Conservation (phyloP, 1,140 invertebrate species). For the Brachystomella parvula region DNA sequence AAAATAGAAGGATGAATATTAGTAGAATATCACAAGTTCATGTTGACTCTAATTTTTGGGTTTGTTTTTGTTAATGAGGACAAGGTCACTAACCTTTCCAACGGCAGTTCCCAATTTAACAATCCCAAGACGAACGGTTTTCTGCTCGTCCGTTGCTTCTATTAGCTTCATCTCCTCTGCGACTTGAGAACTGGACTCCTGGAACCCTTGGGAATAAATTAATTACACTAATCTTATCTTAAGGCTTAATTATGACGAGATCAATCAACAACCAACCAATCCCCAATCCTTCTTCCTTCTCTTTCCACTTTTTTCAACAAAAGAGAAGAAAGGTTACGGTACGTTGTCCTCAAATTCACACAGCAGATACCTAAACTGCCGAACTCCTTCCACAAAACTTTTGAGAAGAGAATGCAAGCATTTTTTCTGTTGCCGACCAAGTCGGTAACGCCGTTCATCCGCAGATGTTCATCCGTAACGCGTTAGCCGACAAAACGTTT, state of each 20-base stretch:
- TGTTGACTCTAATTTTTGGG: not conserved
- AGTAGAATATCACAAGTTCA: not conserved
- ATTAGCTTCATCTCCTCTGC: slow-evolving; percentile 31
- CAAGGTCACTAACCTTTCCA: slow-evolving; percentile 31
- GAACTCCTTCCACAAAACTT: too few relatives aligned
- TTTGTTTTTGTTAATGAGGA: not conserved
- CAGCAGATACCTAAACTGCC: too few relatives aligned
- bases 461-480: too few relatives aligned
- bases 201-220: too few relatives aligned
- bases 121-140: slow-evolving; percentile 33
- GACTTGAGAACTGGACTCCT: too few relatives aligned
- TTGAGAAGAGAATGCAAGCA: too few relatives aligned
- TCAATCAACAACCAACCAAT: not conserved
- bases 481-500: too few relatives aligned
- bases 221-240: too few relatives aligned
- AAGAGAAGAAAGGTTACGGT: not conserved
- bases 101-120: slow-evolving; percentile 36
- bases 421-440: too few relatives aligned
- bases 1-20: slow-evolving; percentile 1
- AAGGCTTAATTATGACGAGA: not conserved
- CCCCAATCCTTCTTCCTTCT: not conserved
- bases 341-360: slow-evolving; percentile 5
- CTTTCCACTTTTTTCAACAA: not conserved
- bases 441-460: too few relatives aligned
- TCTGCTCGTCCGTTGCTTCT: slow-evolving; percentile 34